phyloP scores from a whole-genome alignment of 2,113 vertebrate genomes.

The Parotia lawesii region DNA sequence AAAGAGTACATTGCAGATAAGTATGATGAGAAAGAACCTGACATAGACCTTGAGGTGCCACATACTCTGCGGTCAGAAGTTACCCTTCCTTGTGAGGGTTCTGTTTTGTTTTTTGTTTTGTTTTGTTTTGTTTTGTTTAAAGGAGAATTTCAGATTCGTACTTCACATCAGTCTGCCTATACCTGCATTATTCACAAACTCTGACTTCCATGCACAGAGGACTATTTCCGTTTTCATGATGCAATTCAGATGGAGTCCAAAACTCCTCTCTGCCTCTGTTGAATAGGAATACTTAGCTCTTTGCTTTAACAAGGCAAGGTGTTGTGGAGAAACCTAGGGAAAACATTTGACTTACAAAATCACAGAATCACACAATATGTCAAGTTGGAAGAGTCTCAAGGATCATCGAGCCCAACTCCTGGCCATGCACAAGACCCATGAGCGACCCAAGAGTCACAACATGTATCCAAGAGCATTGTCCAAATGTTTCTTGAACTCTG shows the following conservation, averaged over 20 bases:
- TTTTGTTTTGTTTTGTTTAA: background rate
- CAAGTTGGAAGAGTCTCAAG: background rate
- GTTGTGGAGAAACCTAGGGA: background rate
- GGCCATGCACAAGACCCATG: background rate
- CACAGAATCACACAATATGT: background rate
- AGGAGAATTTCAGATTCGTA: background rate
- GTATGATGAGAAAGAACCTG: background rate
- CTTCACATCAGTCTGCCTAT: background rate
- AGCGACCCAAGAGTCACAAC: background rate
- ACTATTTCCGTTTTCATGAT: background rate
- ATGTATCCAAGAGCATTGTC: background rate
- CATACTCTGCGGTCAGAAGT: background rate
- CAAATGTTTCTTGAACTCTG: background rate
- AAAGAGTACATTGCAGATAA: background rate
- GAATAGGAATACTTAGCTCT: background rate
- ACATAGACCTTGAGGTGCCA: background rate
- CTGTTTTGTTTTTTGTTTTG: background rate
- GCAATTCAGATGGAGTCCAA: background rate
- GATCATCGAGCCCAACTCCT: background rate
- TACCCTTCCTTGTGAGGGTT: background rate
- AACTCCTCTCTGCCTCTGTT: background rate
- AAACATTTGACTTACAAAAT: background rate
- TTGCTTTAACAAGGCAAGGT: background rate
- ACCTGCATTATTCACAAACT: background rate
- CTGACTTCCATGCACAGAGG: background rate